phyloP scores from a whole-genome alignment of 2,113 vertebrate species.

The Hepsetus odoe region DNA sequence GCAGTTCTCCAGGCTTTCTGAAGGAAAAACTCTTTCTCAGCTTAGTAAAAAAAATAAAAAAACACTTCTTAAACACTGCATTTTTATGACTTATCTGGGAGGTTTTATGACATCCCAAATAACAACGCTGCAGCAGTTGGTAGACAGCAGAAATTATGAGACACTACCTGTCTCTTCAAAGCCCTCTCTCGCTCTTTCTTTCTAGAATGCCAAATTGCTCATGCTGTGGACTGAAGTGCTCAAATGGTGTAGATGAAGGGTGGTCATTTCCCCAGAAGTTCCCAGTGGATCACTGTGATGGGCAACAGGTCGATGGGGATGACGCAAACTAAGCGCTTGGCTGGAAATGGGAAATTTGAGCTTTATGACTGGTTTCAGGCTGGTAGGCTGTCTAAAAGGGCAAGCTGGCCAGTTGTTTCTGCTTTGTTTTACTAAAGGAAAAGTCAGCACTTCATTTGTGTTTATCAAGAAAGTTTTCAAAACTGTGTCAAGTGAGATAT shows the following conservation, averaged over 20 bases:
- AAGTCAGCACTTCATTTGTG: background rate
- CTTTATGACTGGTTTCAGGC: background rate
- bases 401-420: background rate
- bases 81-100: background rate
- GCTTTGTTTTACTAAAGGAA: background rate
- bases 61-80: background rate
- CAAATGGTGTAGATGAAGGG: background rate
- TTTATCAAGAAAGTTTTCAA: no score
- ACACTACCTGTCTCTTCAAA: background rate
- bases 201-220: background rate
- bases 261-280: background rate
- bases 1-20: no score
- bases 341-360: slow-evolving; percentile 3
- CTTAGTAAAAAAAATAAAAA: no score
- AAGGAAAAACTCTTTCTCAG: no score
- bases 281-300: background rate
- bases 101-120: no score
- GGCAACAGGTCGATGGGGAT: background rate
- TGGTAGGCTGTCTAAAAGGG: background rate
- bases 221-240: background rate
- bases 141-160: background rate
- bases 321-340: background rate
- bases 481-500: no score
- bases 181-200: background rate
- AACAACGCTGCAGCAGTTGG: background rate